Percentiles rank a stretch among this genome's conserved stretches.
Conservation (phyloP, 2,113 vertebrate genomes). For the Macrotus californicus region DNA sequence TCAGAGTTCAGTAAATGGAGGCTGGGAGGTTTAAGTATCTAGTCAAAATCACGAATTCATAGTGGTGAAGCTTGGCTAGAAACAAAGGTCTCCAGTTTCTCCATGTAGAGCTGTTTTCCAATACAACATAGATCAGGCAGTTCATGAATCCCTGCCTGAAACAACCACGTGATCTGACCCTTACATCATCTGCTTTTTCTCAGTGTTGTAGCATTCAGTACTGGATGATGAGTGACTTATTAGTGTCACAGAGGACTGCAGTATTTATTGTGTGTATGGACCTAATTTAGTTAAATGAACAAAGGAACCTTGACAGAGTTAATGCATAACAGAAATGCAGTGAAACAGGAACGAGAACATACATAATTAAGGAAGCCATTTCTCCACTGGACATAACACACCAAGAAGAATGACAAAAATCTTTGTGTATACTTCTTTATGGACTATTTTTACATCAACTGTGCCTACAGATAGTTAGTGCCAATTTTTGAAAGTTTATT, state of each 20-base stretch:
- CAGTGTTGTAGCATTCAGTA: not conserved
- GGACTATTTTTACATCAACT: not conserved
- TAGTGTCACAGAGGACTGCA: not conserved
- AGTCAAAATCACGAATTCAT: not conserved
- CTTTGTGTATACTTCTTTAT: not conserved
- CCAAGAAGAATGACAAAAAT: not conserved
- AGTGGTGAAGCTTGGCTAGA: not conserved
- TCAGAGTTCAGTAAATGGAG: not conserved
- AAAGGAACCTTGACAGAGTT: not conserved
- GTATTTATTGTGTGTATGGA: not conserved
- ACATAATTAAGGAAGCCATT: not conserved
- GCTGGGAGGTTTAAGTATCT: not conserved
- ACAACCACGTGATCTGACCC: not conserved
- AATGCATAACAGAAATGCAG: not conserved
- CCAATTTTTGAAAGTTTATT: not conserved
- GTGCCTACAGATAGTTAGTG: not conserved
- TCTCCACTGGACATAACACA: not conserved
- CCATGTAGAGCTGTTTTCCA: not conserved
- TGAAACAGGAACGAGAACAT: not conserved
- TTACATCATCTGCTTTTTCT: conserved; percentile 1
- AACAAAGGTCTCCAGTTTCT: not conserved
- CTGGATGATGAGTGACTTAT: not conserved
- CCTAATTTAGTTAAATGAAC: conserved; percentile 8
- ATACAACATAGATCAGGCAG: not conserved
- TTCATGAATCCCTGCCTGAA: not conserved